Evolutionary conservation across 2,113 vertebrate species (phyloP).

Genomic region (Ptilorrhoa leucosticta): DNA sequence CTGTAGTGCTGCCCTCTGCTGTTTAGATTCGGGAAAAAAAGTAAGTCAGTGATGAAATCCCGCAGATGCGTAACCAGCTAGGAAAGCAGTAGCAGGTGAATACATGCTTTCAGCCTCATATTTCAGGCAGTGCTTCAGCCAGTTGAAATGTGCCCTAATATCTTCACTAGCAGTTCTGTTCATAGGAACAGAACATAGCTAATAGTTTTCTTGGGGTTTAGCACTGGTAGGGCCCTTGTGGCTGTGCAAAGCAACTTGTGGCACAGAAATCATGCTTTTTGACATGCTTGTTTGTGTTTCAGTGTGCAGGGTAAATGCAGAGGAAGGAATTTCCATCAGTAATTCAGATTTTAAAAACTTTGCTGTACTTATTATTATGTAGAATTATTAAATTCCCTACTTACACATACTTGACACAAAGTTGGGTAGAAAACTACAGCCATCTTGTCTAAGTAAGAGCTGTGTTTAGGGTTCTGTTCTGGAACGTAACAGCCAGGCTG

Average conservation of each 20-base stretch:
- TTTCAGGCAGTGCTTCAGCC: neutral
- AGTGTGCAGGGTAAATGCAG: neutral
- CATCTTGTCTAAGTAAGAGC: neutral
- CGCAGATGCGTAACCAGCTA: accelerated
- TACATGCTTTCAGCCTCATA: neutral
- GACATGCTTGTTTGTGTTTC: neutral
- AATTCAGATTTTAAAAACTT: neutral
- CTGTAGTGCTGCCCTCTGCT: neutral
- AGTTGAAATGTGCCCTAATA: neutral
- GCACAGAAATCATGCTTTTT: neutral
- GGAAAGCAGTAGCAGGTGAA: neutral
- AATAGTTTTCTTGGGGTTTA: neutral
- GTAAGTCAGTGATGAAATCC: neutral
- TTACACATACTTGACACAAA: neutral
- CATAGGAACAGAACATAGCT: neutral
- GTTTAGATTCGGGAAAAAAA: neutral
- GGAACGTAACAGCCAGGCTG: neutral
- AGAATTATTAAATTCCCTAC: neutral
- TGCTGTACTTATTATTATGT: neutral
- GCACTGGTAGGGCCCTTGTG: neutral
- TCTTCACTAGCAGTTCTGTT: neutral
- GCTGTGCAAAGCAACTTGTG: neutral
- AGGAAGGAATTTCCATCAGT: neutral
- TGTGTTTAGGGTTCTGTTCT: neutral
- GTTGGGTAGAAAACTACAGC: neutral